Conservation (phyloP, 2,797 vertebrate species). For the Leuciscus waleckii region DNA sequence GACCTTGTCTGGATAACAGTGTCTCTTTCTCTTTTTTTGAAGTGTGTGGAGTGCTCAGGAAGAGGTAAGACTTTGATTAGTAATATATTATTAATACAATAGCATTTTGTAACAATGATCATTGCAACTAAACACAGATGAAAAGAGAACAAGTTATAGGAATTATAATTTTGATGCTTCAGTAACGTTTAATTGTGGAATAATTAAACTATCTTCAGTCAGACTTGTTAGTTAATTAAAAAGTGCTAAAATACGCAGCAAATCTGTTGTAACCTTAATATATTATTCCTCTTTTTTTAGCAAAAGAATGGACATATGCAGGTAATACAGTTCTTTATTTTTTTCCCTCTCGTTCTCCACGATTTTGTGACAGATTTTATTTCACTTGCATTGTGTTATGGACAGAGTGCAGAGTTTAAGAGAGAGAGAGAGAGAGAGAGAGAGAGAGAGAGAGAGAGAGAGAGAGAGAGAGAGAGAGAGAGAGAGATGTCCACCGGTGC, state of each 20-base stretch:
- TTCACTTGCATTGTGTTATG: background rate
- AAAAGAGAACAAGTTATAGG: background rate
- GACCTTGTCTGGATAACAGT: slow-evolving; percentile 70
- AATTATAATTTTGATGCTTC: background rate
- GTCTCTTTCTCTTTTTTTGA: slow-evolving; percentile 64
- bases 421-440: slow-evolving; percentile 11
- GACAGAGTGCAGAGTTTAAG: background rate
- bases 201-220: background rate
- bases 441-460: background rate
- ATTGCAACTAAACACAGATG: background rate
- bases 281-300: slow-evolving; percentile 48
- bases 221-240: background rate
- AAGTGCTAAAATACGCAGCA: background rate
- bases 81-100: background rate
- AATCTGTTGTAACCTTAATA: background rate
- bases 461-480: slow-evolving; percentile 30
- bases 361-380: background rate
- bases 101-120: background rate
- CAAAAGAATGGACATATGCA: slow-evolving; percentile 61
- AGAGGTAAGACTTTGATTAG: slow-evolving; percentile 70
- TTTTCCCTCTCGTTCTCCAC: background rate
- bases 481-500: slow-evolving; percentile 45
- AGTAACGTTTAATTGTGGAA: background rate
- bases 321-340: slow-evolving; percentile 51
- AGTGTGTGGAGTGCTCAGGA: slow-evolving; percentile 62